Conservation (phyloP, 1,140 invertebrate genomes). For the Brachionus manjavacas region DNA sequence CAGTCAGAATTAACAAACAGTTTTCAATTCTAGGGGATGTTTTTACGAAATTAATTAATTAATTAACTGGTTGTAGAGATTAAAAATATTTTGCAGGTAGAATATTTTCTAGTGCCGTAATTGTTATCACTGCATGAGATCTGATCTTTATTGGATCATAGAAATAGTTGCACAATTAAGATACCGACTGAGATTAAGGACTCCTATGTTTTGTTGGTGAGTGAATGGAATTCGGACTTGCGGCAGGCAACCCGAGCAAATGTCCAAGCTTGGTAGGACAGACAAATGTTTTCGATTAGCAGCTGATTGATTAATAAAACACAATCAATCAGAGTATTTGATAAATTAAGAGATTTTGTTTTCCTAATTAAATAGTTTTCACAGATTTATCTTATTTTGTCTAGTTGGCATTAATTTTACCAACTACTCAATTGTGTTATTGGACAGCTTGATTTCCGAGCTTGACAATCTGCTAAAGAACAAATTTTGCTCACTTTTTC, state of each 20-base stretch:
- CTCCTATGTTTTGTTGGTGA: not conserved
- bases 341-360: not conserved
- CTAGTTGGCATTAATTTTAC: not conserved
- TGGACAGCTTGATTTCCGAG: not conserved
- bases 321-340: not conserved
- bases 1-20: conserved; percentile 35
- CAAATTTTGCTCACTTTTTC: not conserved
- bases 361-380: not conserved
- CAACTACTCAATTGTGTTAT: not conserved
- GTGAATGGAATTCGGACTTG: not conserved
- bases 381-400: not conserved
- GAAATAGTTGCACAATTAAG: not conserved
- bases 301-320: conserved; percentile 6
- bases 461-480: not conserved
- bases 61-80: conserved; percentile 29
- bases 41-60: conserved; percentile 41
- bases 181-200: not conserved
- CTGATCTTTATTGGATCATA: conserved; percentile 34
- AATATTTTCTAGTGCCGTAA: not conserved
- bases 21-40: conserved; percentile 21
- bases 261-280: not conserved
- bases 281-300: not conserved
- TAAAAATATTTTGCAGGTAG: conserved; percentile 3
- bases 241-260: not conserved
- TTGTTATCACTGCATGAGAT: conserved; percentile 25